Evolutionary conservation across 1,140 invertebrate species (phyloP), one percentile per base, ranked within the genome.

Genomic region (Hylaeus anthracinus): DNA sequence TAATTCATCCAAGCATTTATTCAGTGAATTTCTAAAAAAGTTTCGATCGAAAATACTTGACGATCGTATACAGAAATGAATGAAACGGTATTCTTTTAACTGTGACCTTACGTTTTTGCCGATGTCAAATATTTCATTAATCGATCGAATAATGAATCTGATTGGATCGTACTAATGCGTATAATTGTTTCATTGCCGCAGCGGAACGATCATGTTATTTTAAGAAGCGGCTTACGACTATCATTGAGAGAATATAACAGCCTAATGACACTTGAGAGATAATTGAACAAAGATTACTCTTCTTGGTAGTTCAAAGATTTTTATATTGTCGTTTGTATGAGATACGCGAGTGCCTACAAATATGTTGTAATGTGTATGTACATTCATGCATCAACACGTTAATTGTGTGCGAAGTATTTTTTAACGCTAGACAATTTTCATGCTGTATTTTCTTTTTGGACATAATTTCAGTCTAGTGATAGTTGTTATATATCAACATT

Each of bases 71-170:
- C 3, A 10, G 37, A 39, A 14, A 61, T 48, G 0, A n/a, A 51
- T 64, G 5, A 53, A 37, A 41, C 5, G 1, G 14, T 51, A 37
- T 64, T 8, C 45, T 48, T 43, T 51, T 39, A 51, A 67, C 55
- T 39, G 14, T 43, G 45, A 51, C 37, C 1, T 39, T 39, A 45
- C 10, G 41, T 72, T 56, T 45, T 51, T 72, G 15, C 14, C 37
- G 0, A 12, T 26, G 1, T 26, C 37, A 45, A 48, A 72, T 43
- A 64, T 55, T 56, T 79, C 5, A 65, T 72, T 63, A n/a, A 72
- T 72, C 15, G 51, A 79, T 73, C 51, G 71, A 51, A 65, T 58
- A 73, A 73, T 73, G 12, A 56, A 37, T 79, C 65, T 56, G 37
- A 73, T 66, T 73, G 61, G 15, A 65, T 73, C 61, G 26, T 12